Evolutionary conservation across 2,888 invertebrate species (phyloP).

Genomic region (Drosophila infuscata): DNA sequence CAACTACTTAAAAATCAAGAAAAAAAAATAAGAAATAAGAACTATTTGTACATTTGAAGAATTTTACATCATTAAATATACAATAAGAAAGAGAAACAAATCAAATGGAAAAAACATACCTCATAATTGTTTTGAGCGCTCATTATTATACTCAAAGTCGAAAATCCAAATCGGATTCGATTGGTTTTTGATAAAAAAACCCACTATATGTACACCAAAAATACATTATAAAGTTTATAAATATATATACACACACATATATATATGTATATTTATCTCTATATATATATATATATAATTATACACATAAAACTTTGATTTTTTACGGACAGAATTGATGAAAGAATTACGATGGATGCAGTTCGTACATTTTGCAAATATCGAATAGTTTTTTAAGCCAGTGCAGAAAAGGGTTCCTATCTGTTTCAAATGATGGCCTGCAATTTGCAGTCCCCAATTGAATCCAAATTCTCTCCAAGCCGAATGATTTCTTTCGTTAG

Average conservation of each 20-base stretch:
- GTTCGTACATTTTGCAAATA: background rate
- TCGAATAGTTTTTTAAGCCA: background rate
- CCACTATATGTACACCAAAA: conserved; percentile 55
- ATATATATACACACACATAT: conserved; percentile 1
- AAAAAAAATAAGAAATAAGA: background rate
- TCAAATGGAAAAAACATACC: conserved; percentile 5
- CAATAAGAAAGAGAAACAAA: background rate
- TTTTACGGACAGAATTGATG: background rate
- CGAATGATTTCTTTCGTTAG: background rate
- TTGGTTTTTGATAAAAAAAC: conserved; percentile 37
- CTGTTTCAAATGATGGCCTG: background rate
- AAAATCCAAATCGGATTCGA: conserved; percentile 17
- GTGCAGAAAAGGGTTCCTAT: background rate
- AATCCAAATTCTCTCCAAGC: background rate
- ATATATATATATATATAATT: conserved; percentile 2
- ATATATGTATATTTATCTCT: background rate
- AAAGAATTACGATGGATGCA: background rate
- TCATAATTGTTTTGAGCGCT: conserved; percentile 30
- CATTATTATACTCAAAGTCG: conserved; percentile 35
- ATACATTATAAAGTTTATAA: conserved; percentile 40
- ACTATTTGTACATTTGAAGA: background rate
- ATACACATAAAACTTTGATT: conserved; percentile 18
- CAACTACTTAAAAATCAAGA: conserved; percentile 17
- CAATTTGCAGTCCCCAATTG: background rate
- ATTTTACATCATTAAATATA: conserved; percentile 3